phyloP scores from a whole-genome alignment of 2,113 vertebrate species.

The Trogon melanurus region DNA sequence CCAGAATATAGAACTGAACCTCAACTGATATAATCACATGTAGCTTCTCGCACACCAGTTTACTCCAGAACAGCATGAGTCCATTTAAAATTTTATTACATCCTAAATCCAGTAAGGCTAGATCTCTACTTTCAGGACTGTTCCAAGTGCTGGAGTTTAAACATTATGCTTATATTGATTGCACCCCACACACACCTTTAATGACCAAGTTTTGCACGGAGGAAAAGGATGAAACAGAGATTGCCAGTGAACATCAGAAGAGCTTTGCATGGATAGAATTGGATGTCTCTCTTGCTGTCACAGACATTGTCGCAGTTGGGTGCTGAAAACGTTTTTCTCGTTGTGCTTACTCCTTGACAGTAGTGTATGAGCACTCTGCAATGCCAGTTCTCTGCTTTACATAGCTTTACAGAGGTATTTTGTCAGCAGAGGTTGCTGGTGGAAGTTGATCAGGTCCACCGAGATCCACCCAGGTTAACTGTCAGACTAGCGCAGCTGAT shows the following conservation, averaged over 20 bases:
- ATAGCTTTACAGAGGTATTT: conserved; percentile 11
- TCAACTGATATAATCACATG: background rate
- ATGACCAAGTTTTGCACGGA: background rate
- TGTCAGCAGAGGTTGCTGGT: background rate
- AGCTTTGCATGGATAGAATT: background rate
- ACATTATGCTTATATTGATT: background rate
- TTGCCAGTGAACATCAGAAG: background rate
- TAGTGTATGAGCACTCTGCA: rapidly evolving
- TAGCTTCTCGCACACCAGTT: background rate
- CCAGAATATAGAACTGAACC: background rate
- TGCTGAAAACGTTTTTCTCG: background rate
- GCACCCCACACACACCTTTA: background rate
- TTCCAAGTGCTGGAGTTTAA: background rate
- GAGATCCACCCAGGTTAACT: background rate
- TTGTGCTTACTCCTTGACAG: background rate
- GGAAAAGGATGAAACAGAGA: background rate
- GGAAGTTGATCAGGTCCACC: background rate
- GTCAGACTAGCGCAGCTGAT: background rate
- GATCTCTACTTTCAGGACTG: background rate
- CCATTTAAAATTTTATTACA: background rate
- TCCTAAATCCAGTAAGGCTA: background rate
- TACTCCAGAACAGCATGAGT: background rate
- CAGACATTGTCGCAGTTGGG: background rate
- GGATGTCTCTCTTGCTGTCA: background rate
- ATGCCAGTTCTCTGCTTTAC: background rate